Conservation (phyloP, 2,797 vertebrate species). For the Oryzias sinensis region DNA sequence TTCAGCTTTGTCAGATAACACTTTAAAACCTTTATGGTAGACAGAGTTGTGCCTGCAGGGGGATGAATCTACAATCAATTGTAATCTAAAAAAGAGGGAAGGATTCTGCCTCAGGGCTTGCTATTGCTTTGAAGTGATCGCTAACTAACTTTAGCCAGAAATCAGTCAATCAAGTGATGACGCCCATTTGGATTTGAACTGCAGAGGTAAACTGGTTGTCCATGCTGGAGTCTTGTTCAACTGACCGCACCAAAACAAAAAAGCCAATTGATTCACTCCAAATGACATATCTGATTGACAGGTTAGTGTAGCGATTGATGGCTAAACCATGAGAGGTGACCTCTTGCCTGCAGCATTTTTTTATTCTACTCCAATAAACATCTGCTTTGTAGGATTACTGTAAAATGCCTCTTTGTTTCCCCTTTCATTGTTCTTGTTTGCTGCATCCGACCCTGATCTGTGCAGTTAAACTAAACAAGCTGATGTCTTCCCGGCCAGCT, state of each 20-base stretch:
- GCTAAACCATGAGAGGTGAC: slow-evolving; percentile 37
- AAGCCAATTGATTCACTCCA: slow-evolving; percentile 31
- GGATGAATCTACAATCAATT: slow-evolving; percentile 30
- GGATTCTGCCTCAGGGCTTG: slow-evolving; percentile 11
- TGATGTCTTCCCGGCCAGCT: slow-evolving; percentile 67
- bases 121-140: slow-evolving; percentile 21
- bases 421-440: slow-evolving; percentile 43
- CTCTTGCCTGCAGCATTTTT: slow-evolving; percentile 46
- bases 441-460: slow-evolving; percentile 51
- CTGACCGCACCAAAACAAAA: slow-evolving; percentile 28
- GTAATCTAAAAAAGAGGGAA: slow-evolving; percentile 14
- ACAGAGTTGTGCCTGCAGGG: background rate
- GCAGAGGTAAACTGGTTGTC: slow-evolving; percentile 20
- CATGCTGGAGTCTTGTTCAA: slow-evolving; percentile 20
- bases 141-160: slow-evolving; percentile 12
- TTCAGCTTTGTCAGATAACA: slow-evolving; percentile 6
- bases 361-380: slow-evolving; percentile 41
- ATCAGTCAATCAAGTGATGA: slow-evolving; percentile 17
- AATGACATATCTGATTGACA: slow-evolving; percentile 28
- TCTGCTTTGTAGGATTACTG: slow-evolving; percentile 38
- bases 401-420: slow-evolving; percentile 20
- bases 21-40: slow-evolving; percentile 11
- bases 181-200: slow-evolving; percentile 10
- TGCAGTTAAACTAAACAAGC: slow-evolving; percentile 73
- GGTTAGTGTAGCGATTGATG: slow-evolving; percentile 31